phyloP scores from a whole-genome alignment of 2,797 vertebrate species.

The Pseudochirops cupreus region DNA sequence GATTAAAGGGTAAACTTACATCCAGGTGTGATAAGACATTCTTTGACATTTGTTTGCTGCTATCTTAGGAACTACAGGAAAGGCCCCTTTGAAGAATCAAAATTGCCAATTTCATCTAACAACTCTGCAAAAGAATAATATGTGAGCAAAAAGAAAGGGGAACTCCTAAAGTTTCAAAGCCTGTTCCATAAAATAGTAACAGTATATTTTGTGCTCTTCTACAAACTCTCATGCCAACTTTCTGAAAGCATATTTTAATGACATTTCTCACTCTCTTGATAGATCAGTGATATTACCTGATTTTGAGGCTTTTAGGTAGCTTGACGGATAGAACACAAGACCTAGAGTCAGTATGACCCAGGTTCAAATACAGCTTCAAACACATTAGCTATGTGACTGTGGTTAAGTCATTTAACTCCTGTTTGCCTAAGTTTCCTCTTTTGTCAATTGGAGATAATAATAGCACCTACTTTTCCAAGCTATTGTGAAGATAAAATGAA shows the following conservation, averaged over 20 bases:
- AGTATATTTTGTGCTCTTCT: not conserved
- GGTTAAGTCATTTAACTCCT: no score
- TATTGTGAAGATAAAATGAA: not conserved
- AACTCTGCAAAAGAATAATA: no score
- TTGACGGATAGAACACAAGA: not conserved
- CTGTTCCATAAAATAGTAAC: not conserved
- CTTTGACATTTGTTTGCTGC: not conserved
- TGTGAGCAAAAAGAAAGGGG: not conserved
- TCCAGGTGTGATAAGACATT: no score
- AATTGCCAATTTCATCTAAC: not conserved
- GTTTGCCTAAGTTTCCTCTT: not conserved
- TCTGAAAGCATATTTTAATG: not conserved
- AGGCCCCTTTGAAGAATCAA: not conserved
- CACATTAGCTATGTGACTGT: not conserved
- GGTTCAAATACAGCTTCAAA: not conserved
- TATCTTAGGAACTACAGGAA: constrained; percentile 35
- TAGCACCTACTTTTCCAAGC: not conserved
- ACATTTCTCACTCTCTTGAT: no score
- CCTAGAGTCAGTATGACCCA: not conserved
- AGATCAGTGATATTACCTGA: not conserved
- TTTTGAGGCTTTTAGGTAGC: not conserved
- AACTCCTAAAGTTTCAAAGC: not conserved
- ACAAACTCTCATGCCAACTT: not conserved
- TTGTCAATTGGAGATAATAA: not conserved
- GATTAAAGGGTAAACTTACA: not conserved